Base-by-base conservation (phyloP, 2,888 invertebrate genomes). In the Calephelis perditalis region DNA sequence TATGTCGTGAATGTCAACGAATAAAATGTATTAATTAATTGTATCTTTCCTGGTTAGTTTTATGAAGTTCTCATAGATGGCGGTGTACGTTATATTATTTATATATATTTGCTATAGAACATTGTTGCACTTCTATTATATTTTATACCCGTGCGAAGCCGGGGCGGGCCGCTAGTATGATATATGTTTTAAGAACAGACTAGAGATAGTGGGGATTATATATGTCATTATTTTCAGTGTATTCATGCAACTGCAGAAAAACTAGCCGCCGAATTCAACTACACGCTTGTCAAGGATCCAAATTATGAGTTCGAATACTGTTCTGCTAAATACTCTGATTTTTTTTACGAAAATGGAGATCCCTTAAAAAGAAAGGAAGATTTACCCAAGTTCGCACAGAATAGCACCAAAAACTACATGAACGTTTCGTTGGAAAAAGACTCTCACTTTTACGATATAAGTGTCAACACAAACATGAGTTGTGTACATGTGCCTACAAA, bases 401-500 rank as follows among this genome's bases (percentile, higher is more conserved):
- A 85, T 43, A 80, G 77, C 52, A 63, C 72, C 0, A 71, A 84
- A 57, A 40, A 40, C 40, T 95, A 93, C 73, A 84, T 91, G 70
- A 79, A 85, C 26, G 91, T 95, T 75, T 73, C 87, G 8, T 78
- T 96, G 35, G 94, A 94, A 73, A 91, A 92, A 62, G 95, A 96
- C 76, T 94, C 95, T 0, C 96, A 97, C 80, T 98, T 98, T 83
- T 96, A 96, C 79, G 94, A 96, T 76, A 94, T 96, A 65, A 93
- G 93, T 46, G 95, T 97, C 11, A 96, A 96, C 78, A 95, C 95
- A 10, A 93, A 91, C 62, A 92, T 93, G 71, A 97, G 97, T 76
- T 95, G 98, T 65, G 96, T 98, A 58, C 98, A 99, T 81, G 96
- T 98, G 37, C 98, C 99, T 5, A 97, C 97, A 43, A 98, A 98